Evolutionary conservation across 1,140 invertebrate genomes (phyloP).

Genomic region (Dreissena rostriformis): DNA sequence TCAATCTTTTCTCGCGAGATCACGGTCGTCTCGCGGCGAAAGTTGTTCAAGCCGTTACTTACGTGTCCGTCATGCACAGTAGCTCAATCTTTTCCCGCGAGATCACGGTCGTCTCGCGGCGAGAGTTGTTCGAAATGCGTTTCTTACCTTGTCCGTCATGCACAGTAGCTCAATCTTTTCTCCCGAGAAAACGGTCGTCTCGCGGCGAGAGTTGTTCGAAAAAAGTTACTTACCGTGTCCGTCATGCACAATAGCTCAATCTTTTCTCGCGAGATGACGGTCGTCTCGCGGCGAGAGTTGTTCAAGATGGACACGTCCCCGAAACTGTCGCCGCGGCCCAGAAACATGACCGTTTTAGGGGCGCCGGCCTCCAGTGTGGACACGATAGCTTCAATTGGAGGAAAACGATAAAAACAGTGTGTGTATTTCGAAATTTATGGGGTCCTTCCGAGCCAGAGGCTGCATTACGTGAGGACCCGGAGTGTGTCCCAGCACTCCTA

Average conservation of each 20-base stretch:
- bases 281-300: slow-evolving; percentile 64
- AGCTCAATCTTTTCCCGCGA: slow-evolving; percentile 75
- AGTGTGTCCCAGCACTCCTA: too few species aligned
- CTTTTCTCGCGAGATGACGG: slow-evolving; percentile 74
- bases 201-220: slow-evolving; percentile 66
- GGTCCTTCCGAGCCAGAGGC: too few species aligned
- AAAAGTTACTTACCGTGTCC: slow-evolving; percentile 59
- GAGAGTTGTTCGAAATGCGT: slow-evolving; percentile 66
- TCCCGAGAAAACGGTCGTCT: slow-evolving; percentile 74
- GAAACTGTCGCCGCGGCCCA: slow-evolving; percentile 75
- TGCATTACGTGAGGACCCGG: too few species aligned
- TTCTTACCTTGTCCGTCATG: slow-evolving; percentile 67
- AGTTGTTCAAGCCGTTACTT: slow-evolving; percentile 62
- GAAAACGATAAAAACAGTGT: not conserved
- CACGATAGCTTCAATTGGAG: slow-evolving; percentile 65
- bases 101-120: slow-evolving; percentile 72
- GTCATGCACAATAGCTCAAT: slow-evolving; percentile 74
- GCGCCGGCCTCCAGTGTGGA: slow-evolving; percentile 65
- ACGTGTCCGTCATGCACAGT: slow-evolving; percentile 71
- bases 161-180: slow-evolving; percentile 74
- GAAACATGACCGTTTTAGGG: slow-evolving; percentile 67
- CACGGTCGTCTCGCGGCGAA: slow-evolving; percentile 68
- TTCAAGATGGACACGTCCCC: slow-evolving; percentile 76
- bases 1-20: slow-evolving; percentile 75
- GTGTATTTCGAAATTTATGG: too few species aligned